These are phyloP conservation scores for Melipona beecheii DNA, from an alignment of 2,888 invertebrate species.

Conservation along the genomic window DNA sequence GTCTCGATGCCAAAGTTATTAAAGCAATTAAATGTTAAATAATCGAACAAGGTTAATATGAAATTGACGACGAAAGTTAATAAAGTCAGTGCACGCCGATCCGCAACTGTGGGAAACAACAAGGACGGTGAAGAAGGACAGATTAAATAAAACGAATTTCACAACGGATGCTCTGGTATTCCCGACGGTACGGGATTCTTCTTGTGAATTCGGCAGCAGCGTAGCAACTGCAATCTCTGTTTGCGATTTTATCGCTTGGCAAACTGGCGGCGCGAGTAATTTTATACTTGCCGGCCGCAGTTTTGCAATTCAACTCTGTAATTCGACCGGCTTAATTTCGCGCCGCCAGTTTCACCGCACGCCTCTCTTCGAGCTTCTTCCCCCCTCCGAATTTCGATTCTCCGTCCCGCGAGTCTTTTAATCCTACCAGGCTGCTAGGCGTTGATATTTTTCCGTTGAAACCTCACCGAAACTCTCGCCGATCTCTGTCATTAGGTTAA, in stretches of 20 bases:
- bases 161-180: background rate
- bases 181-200: background rate
- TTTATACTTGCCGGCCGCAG: slow-evolving; percentile 8
- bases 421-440: background rate
- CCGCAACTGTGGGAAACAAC: no score
- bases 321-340: slow-evolving; percentile 12
- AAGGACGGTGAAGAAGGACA: no score
- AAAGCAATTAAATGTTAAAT: no score
- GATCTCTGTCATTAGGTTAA: background rate
- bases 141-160: background rate
- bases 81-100: no score
- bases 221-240: background rate
- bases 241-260: background rate
- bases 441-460: slow-evolving; percentile 12
- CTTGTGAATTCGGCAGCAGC: background rate
- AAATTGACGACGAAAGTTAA: no score
- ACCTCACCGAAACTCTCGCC: background rate
- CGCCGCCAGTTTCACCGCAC: background rate
- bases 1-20: no score
- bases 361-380: background rate
- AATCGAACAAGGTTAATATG: no score
- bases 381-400: slow-evolving; percentile 4
- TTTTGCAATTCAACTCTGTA: slow-evolving; percentile 12
- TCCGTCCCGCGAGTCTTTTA: background rate
- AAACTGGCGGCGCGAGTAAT: background rate